These are phyloP conservation scores for Meloidogyne exigua DNA, from an alignment of 1,140 invertebrate genomes.

Conservation along the genomic window DNA sequence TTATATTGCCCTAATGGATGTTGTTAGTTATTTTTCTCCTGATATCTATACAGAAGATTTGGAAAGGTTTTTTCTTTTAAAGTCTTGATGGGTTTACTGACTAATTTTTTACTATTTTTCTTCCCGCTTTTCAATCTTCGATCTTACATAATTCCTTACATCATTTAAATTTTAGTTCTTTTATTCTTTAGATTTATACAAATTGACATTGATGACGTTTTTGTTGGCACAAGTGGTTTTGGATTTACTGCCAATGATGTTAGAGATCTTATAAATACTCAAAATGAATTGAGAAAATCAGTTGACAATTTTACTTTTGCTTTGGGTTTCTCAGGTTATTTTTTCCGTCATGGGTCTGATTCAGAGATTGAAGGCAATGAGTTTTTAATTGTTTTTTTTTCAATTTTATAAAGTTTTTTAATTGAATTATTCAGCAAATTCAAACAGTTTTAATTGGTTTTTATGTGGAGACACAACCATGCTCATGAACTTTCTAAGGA, in stretches of 20 bases:
- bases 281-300: slow-evolving; percentile 74
- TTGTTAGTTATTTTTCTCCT: slow-evolving; percentile 77
- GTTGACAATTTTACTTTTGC: slow-evolving; percentile 76
- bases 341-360: slow-evolving; percentile 73
- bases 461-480: slow-evolving; percentile 63
- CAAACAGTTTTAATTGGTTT: slow-evolving; percentile 60
- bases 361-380: slow-evolving; percentile 92
- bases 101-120: too few species aligned
- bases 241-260: slow-evolving; percentile 71
- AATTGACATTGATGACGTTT: slow-evolving; percentile 98
- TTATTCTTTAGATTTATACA: slow-evolving; percentile 76
- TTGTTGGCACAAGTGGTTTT: slow-evolving; percentile 83
- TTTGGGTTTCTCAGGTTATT: slow-evolving; percentile 86
- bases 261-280: slow-evolving; percentile 79
- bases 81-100: too few species aligned
- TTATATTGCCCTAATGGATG: slow-evolving; percentile 83
- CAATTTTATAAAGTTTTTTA: slow-evolving; percentile 17
- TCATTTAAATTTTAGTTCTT: not conserved
- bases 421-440: slow-evolving; percentile 16
- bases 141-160: too few species aligned
- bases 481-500: slow-evolving; percentile 54
- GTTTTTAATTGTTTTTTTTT: slow-evolving; percentile 75
- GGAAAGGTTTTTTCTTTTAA: slow-evolving; percentile 23
- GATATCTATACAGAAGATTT: slow-evolving; percentile 68
- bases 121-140: too few species aligned